phyloP scores from a whole-genome alignment of 2,113 vertebrate species.

The Chaenogobius annularis region DNA sequence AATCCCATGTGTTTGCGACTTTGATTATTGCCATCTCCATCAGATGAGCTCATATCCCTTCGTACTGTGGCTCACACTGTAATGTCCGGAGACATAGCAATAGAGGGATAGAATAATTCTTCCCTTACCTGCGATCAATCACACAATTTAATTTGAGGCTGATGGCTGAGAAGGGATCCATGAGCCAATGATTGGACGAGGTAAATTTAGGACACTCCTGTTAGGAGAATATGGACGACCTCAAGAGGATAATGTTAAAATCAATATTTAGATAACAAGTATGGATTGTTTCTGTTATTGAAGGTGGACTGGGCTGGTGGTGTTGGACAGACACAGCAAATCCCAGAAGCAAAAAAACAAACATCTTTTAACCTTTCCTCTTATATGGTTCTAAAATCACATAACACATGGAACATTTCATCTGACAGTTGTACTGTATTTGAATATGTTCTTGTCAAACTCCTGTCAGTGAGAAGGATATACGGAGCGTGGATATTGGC shows the following conservation, averaged over 20 bases:
- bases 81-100: constrained; percentile 52
- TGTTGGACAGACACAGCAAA: background rate
- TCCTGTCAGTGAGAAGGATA: background rate
- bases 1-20: constrained; percentile 1
- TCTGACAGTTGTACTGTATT: background rate
- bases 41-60: constrained; percentile 30
- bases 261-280: constrained; percentile 63
- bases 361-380: background rate
- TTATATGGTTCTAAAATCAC: no score
- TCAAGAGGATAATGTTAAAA: constrained; percentile 55
- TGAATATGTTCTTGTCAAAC: background rate
- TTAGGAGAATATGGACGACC: constrained; percentile 60
- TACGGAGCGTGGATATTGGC: background rate
- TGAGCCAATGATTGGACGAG: constrained; percentile 39
- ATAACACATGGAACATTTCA: no score
- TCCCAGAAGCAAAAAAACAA: background rate
- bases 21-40: constrained; percentile 28
- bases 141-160: constrained; percentile 51
- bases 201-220: constrained; percentile 52
- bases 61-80: constrained; percentile 51
- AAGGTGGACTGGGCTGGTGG: constrained; percentile 9
- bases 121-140: constrained; percentile 62
- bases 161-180: constrained; percentile 39
- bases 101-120: constrained; percentile 55
- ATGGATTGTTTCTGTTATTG: constrained; percentile 47